These are phyloP conservation scores for Edolisoma coerulescens DNA, from an alignment of 2,113 vertebrate species.

Conservation along the genomic window DNA sequence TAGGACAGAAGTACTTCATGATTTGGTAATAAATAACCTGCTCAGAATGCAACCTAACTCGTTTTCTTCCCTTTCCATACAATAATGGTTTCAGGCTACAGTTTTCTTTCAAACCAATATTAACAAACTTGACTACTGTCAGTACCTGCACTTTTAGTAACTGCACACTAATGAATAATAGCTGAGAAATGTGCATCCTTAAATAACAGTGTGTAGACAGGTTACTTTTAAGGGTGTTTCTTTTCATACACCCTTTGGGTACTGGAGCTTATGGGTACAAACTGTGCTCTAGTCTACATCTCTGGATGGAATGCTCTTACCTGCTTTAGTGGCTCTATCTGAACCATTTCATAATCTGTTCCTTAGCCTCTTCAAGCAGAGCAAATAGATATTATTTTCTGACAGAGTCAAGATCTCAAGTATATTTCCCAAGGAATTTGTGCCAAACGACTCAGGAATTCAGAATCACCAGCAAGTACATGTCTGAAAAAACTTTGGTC, in stretches of 20 bases:
- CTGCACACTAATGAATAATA: background rate
- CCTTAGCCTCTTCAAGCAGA: background rate
- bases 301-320: background rate
- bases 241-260: background rate
- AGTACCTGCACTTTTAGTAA: background rate
- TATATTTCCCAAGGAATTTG: background rate
- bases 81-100: background rate
- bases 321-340: background rate
- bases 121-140: fast-evolving
- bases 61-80: background rate
- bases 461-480: background rate
- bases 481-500: background rate
- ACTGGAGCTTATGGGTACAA: background rate
- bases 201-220: background rate
- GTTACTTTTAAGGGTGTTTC: background rate
- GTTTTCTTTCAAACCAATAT: background rate
- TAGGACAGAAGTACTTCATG: background rate
- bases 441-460: background rate
- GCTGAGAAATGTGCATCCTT: background rate
- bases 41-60: background rate
- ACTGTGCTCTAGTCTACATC: background rate
- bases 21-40: background rate
- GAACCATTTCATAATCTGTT: background rate
- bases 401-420: background rate
- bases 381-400: background rate